These are phyloP conservation scores for Brachymystax lenok DNA, from an alignment of 2,797 vertebrate genomes.

Conservation along the genomic window DNA sequence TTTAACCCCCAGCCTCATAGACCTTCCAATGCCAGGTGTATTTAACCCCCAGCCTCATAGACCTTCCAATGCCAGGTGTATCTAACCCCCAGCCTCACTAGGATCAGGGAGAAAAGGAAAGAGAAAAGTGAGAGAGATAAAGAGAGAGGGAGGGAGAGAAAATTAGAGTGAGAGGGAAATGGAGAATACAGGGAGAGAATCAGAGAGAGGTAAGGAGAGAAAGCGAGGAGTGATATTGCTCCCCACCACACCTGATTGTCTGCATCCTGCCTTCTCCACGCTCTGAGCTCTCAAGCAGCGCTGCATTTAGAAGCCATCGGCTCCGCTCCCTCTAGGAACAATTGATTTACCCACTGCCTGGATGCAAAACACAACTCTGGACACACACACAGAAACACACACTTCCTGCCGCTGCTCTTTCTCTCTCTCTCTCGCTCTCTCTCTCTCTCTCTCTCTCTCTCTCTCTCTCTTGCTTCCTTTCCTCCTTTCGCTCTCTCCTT, in stretches of 20 bases:
- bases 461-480: neutral
- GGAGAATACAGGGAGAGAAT: neutral
- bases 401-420: neutral
- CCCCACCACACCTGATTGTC: constrained; percentile 3
- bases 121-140: too few species aligned
- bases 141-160: constrained; percentile 11
- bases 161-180: neutral
- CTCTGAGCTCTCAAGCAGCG: neutral
- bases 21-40: neutral
- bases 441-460: neutral
- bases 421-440: neutral
- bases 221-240: neutral
- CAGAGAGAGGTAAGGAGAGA: neutral
- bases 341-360: constrained; percentile 18
- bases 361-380: neutral
- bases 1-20: neutral
- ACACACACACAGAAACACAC: neutral
- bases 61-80: too few species aligned
- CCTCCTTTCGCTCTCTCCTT: neutral
- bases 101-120: too few species aligned
- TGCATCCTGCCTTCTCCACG: neutral
- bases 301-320: constrained; percentile 6
- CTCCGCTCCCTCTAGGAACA: neutral
- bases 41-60: too few species aligned
- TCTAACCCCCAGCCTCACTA: too few species aligned